A percentile compares a stretch with the other conserved stretches of the same genome.
These are phyloP conservation scores for Carapus acus DNA, from an alignment of 2,797 vertebrate genomes.

Conservation along the genomic window DNA sequence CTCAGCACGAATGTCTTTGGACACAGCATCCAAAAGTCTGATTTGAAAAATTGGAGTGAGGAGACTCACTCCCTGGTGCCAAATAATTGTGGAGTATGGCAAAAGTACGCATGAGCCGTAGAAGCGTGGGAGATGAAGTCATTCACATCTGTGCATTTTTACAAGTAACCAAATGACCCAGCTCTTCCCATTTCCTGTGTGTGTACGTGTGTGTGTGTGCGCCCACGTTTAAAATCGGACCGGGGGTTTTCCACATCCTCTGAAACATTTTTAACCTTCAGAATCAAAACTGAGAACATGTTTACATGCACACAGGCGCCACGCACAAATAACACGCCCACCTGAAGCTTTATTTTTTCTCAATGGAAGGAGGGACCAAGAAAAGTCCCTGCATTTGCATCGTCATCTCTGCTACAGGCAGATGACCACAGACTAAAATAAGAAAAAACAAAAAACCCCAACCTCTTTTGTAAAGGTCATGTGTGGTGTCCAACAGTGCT, in stretches of 20 bases:
- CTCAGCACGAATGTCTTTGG: too few relatives aligned
- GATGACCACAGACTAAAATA: slow-evolving; percentile 17
- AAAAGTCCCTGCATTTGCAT: slow-evolving; percentile 62
- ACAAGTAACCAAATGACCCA: too few relatives aligned
- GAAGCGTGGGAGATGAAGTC: too few relatives aligned
- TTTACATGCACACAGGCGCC: slow-evolving; percentile 29
- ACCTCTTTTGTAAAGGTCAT: slow-evolving; percentile 26
- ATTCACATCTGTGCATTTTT: too few relatives aligned
- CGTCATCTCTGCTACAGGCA: slow-evolving; percentile 32
- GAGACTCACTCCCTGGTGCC: too few relatives aligned
- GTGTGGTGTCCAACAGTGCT: background rate
- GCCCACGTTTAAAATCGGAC: slow-evolving; percentile 57
- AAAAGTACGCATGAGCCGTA: too few relatives aligned
- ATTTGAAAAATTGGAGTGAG: background rate
- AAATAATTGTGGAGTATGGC: too few relatives aligned
- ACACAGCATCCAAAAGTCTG: too few relatives aligned
- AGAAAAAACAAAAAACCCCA: slow-evolving; percentile 5
- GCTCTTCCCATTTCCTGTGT: slow-evolving; percentile 4
- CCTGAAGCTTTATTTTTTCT: slow-evolving; percentile 48
- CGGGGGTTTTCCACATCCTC: slow-evolving; percentile 65
- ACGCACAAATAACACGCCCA: slow-evolving; percentile 43
- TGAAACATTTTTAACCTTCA: slow-evolving; percentile 59
- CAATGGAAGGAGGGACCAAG: slow-evolving; percentile 41
- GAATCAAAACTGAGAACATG: slow-evolving; percentile 62
- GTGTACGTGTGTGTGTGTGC: slow-evolving; percentile 13